Base-by-base conservation (phyloP, 2,888 invertebrate genomes). In the Limulus polyphemus region DNA sequence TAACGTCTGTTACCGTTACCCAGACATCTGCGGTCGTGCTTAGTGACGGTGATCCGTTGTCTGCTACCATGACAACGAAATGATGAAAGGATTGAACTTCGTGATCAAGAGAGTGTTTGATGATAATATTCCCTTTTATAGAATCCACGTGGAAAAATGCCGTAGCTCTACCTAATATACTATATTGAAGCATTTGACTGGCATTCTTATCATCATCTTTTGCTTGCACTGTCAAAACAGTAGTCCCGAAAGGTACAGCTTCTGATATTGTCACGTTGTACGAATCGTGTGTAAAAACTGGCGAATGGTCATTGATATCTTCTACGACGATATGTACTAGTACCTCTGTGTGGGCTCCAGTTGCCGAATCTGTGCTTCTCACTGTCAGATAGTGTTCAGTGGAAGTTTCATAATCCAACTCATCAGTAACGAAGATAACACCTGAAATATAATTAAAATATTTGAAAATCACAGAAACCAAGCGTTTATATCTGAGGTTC, bases 281-380 rank as follows among this genome's bases (percentile, higher is more conserved):
- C 7, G 72, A 60, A 17, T 66, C 55, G 32, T 81, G 82, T 63
- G 82, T 80, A 75, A 91, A 88, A 77, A 84, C 84, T 17, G 94
- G 94, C 68, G 90, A 86, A 76, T 90, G 90, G 80, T 94, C 93
- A 77, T 94, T 94, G 57, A 89, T 86, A 79, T 94, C 94, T 67
- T 74, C 72, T 49, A 94, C 86, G 71, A 83, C 79, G 67, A 93
- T 83, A 59, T 85, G 84, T 58, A 95, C 85, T 57, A 86, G 83
- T 48, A 90, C 88, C 79, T 93, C 92, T 32, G 92, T 88, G 74
- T 82, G 85, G 32, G 88, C 87, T 65, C 91, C 92, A 46, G 76
- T 73, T 50, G 74, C 70, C 2, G 74, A 71, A 65, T 95, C 95
- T 0, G 90, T 91, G 48, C 94, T 95, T 72, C 92, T 83, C 60